Conservation (phyloP, 2,888 invertebrate species). For the Caenorhabditis sulstoni region DNA sequence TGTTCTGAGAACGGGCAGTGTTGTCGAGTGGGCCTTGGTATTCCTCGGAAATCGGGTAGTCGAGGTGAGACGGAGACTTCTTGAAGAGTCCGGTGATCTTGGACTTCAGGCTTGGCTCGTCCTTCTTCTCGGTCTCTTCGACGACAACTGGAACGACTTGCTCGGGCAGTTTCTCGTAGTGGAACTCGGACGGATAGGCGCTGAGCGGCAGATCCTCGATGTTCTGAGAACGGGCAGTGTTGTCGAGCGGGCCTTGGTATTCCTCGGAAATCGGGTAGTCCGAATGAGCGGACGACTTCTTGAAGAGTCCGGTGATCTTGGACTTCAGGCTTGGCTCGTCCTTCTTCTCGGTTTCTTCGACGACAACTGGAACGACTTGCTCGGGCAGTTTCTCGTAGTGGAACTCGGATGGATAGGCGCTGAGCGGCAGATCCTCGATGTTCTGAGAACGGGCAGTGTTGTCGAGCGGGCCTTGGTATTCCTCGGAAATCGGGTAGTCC, state of each 20-base stretch:
- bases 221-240: slow-evolving; percentile 29
- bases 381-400: slow-evolving; percentile 33
- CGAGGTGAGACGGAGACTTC: slow-evolving; percentile 60
- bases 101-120: slow-evolving; percentile 21
- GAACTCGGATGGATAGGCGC: slow-evolving; percentile 40
- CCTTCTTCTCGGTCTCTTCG: slow-evolving; percentile 38
- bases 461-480: slow-evolving; percentile 15
- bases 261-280: slow-evolving; percentile 68
- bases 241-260: slow-evolving; percentile 59
- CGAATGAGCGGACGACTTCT: slow-evolving; percentile 56
- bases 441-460: slow-evolving; percentile 22
- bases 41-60: slow-evolving; percentile 63
- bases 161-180: slow-evolving; percentile 41
- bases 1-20: slow-evolving; percentile 19
- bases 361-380: slow-evolving; percentile 31
- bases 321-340: slow-evolving; percentile 30
- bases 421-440: slow-evolving; percentile 62
- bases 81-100: slow-evolving; percentile 49
- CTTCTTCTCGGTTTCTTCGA: slow-evolving; percentile 40
- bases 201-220: slow-evolving; percentile 43
- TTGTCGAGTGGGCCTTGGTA: slow-evolving; percentile 63
- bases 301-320: slow-evolving; percentile 60
- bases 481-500: slow-evolving; percentile 22
- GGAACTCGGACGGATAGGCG: slow-evolving; percentile 38
- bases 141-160: slow-evolving; percentile 30